Evolutionary conservation across 2,888 invertebrate species (phyloP), one percentile per base, ranked within the genome.

Genomic region (Pristionchus entomophagus): DNA sequence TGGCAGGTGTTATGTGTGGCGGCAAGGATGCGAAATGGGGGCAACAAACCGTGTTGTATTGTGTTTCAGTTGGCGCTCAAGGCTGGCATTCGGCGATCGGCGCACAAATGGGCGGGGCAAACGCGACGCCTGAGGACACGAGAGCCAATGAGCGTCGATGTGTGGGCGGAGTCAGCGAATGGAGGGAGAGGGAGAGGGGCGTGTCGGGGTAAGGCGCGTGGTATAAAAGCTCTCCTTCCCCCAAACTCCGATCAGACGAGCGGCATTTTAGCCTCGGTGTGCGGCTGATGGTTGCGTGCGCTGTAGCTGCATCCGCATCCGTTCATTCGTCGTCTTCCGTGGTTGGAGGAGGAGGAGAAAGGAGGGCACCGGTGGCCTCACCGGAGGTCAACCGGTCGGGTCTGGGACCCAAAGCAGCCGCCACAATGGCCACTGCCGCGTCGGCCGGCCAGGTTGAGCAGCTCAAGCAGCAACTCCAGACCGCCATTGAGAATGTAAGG

Each of bases 401-500:
- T 49, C 65, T 65, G 65, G 5, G 5, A 45, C 65, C 49, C 29
- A 65, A 65, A 22, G 65, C 32, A 56, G 41, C 53, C 32, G 81
- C 12, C 81, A 32, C 81, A 26, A 59, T 91, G 88, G 89, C 89
- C 86, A 88, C 87, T 87, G 87, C 87, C 80, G 73, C 88, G 80
- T 51, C 85, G 78, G 87, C 87, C 73, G n/a, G n/a, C n/a, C 87
- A 87, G 83, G 87, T 91, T 73, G 93, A 93, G 53, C 92, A 91
- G 86, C 89, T 93, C 88, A 93, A 92, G 89, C 86, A 89, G 83
- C 90, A 89, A 85, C 91, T 93, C 45, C 86, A 88, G 80, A 69
- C 81, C 84, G 91, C 91, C 77, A 88, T 91, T 85, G 91, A 92
- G 88, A 92, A 92, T 89, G 92, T 93, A 93, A 92, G 92, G 82